Evolutionary conservation across 2,797 vertebrate species (phyloP), one percentile per base, ranked within the genome.

Genomic region (Acrossocheilus fasciatus): DNA sequence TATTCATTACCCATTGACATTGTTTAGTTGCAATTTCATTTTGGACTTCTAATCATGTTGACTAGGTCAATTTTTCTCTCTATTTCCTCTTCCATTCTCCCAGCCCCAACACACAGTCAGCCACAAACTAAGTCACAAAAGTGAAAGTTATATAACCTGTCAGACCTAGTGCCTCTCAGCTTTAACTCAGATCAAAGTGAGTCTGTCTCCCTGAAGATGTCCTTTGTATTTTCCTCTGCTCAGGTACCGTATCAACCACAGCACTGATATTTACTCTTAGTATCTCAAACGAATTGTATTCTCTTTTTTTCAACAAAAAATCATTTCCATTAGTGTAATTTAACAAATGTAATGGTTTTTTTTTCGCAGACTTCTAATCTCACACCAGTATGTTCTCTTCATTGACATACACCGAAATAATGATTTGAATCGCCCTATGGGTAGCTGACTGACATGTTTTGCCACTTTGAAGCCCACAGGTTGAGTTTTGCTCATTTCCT

Each of bases 181-280:
- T 85, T 85, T 87, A 89, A 87, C 87, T 81, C 72, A 85, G 91
- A 94, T 94, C 93, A 94, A 94, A 93, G 92, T 75, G 30, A 30
- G 83, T 88, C 88, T 89, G 88, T 68, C 9, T 80, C 83, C 91
- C 89, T 87, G 85, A 83, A 80, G 86, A 64, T 72, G 17, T 85
- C 87, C 86, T 87, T 85, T 74, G 80, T 81, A 81, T 81, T 81
- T 74, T 83, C 20, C 26, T 66, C 50, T 70, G 34, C 74, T 91
- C 91, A 91, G 90, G 92, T 93, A 86, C 62, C 82, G 79, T 93
- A 86, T 57, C 82, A 81, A 73, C 89, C 89, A 77, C 90, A 91
- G 83, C 89, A 85, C 89, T 91, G 90, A 84, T 88, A 91, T 93
- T 92, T 91, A 88, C 84, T 88, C 17, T 45, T 88, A 92, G 90